Percentiles rank a stretch among this genome's conserved stretches.
phyloP scores from a whole-genome alignment of 2,113 vertebrate genomes.

The Meles meles region DNA sequence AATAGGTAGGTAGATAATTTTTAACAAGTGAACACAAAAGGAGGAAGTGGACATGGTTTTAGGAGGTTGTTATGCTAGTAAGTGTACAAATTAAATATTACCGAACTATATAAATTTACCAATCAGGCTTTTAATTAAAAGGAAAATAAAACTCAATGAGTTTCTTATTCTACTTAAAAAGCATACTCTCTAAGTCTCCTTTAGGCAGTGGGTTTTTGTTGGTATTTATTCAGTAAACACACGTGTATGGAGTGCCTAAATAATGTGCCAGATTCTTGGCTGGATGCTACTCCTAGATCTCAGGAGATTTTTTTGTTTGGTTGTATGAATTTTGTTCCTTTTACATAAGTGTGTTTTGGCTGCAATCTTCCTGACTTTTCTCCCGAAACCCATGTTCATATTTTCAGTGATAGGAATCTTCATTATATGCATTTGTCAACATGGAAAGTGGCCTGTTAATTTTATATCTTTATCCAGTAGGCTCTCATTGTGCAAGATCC shows the following conservation, averaged over 20 bases:
- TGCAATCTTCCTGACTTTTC: neutral
- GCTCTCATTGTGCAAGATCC: neutral
- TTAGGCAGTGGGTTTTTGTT: neutral
- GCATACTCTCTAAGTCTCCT: neutral
- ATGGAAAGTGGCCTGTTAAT: neutral
- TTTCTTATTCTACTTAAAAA: neutral
- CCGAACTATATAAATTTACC: constrained; percentile 13
- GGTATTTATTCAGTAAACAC: neutral
- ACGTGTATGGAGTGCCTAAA: neutral
- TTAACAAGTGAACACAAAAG: neutral
- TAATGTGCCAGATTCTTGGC: neutral
- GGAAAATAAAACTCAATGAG: neutral
- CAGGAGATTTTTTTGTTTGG: neutral
- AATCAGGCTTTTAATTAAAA: neutral
- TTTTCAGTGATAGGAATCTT: neutral
- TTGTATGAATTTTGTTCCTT: neutral
- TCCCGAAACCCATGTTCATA: neutral
- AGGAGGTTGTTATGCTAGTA: neutral
- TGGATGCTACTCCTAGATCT: neutral
- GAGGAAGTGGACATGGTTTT: neutral
- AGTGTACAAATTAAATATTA: neutral
- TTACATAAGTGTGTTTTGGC: neutral
- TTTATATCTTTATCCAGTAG: neutral
- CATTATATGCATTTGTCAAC: neutral
- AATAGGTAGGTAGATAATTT: neutral